Evolutionary conservation across 1,140 invertebrate genomes (phyloP).

Genomic region (Drosophila tristis): DNA sequence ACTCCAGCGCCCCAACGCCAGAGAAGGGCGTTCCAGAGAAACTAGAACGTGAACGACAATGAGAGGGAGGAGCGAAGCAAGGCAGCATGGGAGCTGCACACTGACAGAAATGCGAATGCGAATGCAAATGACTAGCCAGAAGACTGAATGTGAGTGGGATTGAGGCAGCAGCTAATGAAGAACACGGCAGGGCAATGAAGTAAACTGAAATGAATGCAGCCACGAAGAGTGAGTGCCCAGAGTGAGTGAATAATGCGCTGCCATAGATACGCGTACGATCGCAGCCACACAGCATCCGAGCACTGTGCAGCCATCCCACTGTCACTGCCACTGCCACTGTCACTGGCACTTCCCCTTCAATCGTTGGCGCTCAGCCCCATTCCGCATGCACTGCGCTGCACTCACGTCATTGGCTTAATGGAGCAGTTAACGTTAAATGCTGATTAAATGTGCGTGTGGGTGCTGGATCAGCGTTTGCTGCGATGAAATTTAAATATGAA

Average conservation of each 20-base stretch:
- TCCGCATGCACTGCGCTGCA: not conserved
- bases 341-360: conserved; percentile 2
- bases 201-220: too few species aligned
- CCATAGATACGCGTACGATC: too few species aligned
- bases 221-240: too few species aligned
- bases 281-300: too few species aligned
- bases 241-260: too few species aligned
- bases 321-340: not conserved
- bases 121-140: not conserved
- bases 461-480: conserved; percentile 1
- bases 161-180: too few species aligned
- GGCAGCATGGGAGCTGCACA: conserved; percentile 2
- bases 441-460: conserved; percentile 42
- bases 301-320: too few species aligned
- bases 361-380: not conserved
- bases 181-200: too few species aligned
- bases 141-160: too few species aligned
- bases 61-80: not conserved
- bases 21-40: too few species aligned
- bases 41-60: too few species aligned
- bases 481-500: conserved; percentile 38
- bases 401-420: conserved; percentile 28
- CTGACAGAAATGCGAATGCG: not conserved
- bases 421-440: conserved; percentile 39
- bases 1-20: conserved; percentile 1